Percentiles rank a stretch among this genome's conserved stretches.
Evolutionary conservation across 37 sponge, comb jelly and placozoan genomes (phyloP).

Genomic region (Cliona cf. orientalis): DNA sequence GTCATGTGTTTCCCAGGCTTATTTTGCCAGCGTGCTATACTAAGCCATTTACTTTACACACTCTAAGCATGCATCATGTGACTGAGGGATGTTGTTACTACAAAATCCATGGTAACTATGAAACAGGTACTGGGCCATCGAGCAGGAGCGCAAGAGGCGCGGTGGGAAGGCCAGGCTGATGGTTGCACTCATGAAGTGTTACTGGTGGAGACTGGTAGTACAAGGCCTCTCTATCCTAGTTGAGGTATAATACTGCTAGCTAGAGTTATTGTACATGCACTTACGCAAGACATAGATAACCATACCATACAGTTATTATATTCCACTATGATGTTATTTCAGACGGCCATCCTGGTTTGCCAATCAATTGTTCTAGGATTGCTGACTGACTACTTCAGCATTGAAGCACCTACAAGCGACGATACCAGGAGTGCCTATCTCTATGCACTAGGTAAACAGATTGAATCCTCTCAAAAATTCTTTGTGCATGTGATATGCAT

Average conservation of each 20-base stretch:
- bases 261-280: neutral
- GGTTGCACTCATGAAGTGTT: conserved; percentile 41
- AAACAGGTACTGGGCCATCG: conserved; percentile 60
- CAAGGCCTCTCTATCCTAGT: conserved; percentile 28
- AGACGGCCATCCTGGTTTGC: conserved; percentile 43
- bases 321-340: neutral
- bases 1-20: no score
- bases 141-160: conserved; percentile 23
- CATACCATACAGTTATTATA: neutral
- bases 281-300: neutral
- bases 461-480: no score
- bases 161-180: conserved; percentile 48
- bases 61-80: no score
- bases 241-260: no score
- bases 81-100: no score
- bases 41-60: no score
- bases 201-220: conserved; percentile 44
- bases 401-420: conserved; percentile 11
- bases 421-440: conserved; percentile 66
- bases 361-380: conserved; percentile 67
- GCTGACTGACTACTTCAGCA: conserved; percentile 62
- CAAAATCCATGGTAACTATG: no score
- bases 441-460: conserved; percentile 50
- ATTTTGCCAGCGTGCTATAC: no score
- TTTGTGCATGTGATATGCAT: no score